Percentiles rank a stretch among this genome's conserved stretches.
phyloP scores from a whole-genome alignment of 2,797 vertebrate species.

The Tenualosa thibaudeaui region DNA sequence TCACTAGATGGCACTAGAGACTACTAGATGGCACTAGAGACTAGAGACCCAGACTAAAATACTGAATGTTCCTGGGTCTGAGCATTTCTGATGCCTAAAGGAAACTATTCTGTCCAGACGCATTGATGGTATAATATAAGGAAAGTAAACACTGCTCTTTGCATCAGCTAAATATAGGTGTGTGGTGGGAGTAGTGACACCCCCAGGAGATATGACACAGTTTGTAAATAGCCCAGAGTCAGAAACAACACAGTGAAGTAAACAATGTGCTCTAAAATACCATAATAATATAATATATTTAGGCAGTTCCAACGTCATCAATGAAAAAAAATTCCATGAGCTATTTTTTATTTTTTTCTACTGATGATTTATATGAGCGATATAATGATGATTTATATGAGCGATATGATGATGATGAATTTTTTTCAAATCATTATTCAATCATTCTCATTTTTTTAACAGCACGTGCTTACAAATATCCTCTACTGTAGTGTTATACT shows the following conservation, averaged over 20 bases:
- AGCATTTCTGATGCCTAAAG: neutral
- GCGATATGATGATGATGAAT: too few relatives aligned
- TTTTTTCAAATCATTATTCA: too few relatives aligned
- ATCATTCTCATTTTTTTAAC: neutral
- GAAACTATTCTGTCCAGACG: neutral
- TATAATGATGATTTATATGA: too few relatives aligned
- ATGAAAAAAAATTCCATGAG: neutral
- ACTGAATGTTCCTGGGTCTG: neutral
- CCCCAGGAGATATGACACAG: neutral
- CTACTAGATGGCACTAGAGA: neutral
- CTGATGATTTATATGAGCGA: too few relatives aligned
- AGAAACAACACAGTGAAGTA: neutral
- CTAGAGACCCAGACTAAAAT: neutral
- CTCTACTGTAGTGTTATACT: neutral
- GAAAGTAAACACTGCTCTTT: neutral
- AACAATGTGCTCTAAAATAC: neutral
- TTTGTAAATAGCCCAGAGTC: neutral
- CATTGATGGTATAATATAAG: neutral
- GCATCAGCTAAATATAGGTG: neutral
- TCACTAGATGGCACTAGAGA: neutral
- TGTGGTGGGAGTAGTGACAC: neutral
- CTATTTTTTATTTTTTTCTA: neutral
- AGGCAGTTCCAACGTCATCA: neutral
- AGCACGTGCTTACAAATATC: neutral
- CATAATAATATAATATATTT: too few relatives aligned